Percentiles rank a stretch among this genome's conserved stretches.
Evolutionary conservation across 2,113 vertebrate species (phyloP).

Genomic region (Proterorhinus semilunaris): DNA sequence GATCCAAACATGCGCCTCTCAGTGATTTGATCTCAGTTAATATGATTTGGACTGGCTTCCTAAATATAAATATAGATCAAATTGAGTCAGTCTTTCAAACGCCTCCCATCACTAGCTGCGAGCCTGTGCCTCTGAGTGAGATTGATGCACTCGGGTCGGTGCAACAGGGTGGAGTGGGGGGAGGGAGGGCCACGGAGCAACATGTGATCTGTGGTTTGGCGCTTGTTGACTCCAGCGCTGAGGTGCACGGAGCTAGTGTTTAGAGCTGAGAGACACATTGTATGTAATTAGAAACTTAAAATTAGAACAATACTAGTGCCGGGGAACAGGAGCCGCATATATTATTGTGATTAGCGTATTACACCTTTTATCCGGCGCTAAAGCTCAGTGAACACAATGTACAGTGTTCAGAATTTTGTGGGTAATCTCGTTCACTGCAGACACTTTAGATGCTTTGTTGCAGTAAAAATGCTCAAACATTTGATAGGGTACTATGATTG

Average conservation of each 20-base stretch:
- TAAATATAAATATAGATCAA: too few relatives aligned
- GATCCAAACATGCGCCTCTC: too few relatives aligned
- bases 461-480: neutral
- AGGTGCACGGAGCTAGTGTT: conserved; percentile 43
- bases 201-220: conserved; percentile 42
- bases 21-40: too few relatives aligned
- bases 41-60: too few relatives aligned
- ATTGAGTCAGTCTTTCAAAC: too few relatives aligned
- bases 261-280: conserved; percentile 16
- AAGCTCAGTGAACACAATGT: conserved; percentile 23
- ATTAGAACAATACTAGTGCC: conserved; percentile 23
- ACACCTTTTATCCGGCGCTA: conserved; percentile 17
- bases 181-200: conserved; percentile 42
- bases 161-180: conserved; percentile 23
- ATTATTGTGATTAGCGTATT: conserved; percentile 24
- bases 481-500: conserved; percentile 19
- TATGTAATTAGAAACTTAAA: conserved; percentile 52
- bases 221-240: conserved; percentile 34
- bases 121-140: conserved; percentile 36
- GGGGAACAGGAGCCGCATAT: conserved; percentile 17
- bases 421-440: conserved; percentile 32
- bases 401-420: conserved; percentile 26
- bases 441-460: neutral
- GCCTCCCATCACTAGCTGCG: too few relatives aligned
- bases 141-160: conserved; percentile 34